Percentiles rank a stretch among this genome's conserved stretches.
These are phyloP conservation scores for Tinea semifulvella DNA, from an alignment of 2,888 invertebrate genomes.

Conservation along the genomic window DNA sequence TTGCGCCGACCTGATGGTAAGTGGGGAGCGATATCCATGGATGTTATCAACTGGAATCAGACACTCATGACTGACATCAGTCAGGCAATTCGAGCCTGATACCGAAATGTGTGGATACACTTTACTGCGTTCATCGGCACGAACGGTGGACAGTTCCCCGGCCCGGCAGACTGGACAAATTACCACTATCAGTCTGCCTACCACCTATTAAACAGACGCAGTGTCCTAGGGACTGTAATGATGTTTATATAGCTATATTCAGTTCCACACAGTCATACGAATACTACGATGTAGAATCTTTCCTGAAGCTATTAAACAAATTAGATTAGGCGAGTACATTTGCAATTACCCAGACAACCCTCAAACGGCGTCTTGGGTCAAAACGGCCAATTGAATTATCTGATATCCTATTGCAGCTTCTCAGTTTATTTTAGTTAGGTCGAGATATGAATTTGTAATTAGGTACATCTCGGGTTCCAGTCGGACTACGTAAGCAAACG, in stretches of 20 bases:
- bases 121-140: no score
- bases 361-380: conserved; percentile 26
- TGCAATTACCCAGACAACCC: conserved; percentile 25
- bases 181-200: no score
- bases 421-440: conserved; percentile 23
- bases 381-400: conserved; percentile 28
- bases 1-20: no score
- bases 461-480: conserved; percentile 14
- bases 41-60: no score
- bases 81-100: no score
- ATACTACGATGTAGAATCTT: background rate
- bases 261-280: background rate
- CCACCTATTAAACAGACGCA: no score
- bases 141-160: no score
- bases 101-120: no score
- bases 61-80: no score
- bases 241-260: background rate
- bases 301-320: conserved; percentile 7
- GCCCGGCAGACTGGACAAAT: no score
- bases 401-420: conserved; percentile 20
- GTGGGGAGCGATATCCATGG: no score
- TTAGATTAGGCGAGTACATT: conserved; percentile 17
- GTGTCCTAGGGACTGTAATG: no score
- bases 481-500: conserved; percentile 5
- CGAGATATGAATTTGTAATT: conserved; percentile 28